A percentile compares a stretch with the other conserved stretches of the same genome.
Evolutionary conservation across 1,140 invertebrate genomes (phyloP).

Genomic region (Calephelis nemesis): DNA sequence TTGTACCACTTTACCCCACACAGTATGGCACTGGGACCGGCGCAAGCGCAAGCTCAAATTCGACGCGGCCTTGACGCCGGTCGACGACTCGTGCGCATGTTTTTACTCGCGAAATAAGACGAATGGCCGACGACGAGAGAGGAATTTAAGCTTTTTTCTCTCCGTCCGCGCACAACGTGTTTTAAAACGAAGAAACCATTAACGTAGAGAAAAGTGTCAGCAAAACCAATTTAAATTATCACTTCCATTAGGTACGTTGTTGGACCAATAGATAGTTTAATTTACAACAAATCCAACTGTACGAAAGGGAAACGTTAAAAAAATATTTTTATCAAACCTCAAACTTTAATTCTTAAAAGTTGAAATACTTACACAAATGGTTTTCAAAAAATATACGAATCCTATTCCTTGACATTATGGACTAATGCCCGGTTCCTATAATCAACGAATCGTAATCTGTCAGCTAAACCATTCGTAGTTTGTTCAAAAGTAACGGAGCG

Average conservation of each 20-base stretch:
- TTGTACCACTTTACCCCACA: not conserved
- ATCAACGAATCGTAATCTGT: too few relatives aligned
- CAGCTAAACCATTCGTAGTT: too few relatives aligned
- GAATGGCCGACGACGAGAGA: slow-evolving; percentile 26
- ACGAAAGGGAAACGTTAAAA: not conserved
- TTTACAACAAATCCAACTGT: too few relatives aligned
- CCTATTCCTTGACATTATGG: too few relatives aligned
- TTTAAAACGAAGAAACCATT: slow-evolving; percentile 17
- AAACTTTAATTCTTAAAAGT: too few relatives aligned
- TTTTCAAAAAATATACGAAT: too few relatives aligned
- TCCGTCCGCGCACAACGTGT: not conserved
- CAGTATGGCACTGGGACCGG: not conserved
- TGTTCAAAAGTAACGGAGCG: too few relatives aligned
- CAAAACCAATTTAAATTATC: not conserved
- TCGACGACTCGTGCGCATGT: slow-evolving; percentile 47
- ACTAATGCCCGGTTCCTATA: too few relatives aligned
- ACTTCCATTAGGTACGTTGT: too few relatives aligned
- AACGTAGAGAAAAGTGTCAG: not conserved
- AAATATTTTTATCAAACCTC: slow-evolving; percentile 8
- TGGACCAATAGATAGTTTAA: not conserved
- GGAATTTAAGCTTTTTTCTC: slow-evolving; percentile 19
- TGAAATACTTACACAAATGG: too few relatives aligned
- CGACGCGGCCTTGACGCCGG: slow-evolving; percentile 60
- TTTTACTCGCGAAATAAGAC: slow-evolving; percentile 45
- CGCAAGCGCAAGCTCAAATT: slow-evolving; percentile 30